phyloP scores from a whole-genome alignment of 2,888 invertebrate species.

The Ophion ventricosus region DNA sequence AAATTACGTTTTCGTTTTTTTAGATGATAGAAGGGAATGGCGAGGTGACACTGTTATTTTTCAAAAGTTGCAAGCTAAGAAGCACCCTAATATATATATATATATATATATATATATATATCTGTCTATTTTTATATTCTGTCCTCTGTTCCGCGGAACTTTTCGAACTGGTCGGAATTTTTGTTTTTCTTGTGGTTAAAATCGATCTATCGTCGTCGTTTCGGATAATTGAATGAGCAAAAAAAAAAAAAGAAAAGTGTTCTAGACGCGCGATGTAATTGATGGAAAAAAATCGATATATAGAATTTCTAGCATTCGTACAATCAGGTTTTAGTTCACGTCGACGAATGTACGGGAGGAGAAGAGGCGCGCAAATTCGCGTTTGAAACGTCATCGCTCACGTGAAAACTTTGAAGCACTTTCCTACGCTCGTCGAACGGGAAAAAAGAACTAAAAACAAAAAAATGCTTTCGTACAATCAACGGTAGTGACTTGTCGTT shows the following conservation, averaged over 20 bases:
- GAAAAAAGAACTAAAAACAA: slow-evolving; percentile 72
- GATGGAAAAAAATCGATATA: slow-evolving; percentile 11
- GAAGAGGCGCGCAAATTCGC: background rate
- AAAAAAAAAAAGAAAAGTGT: slow-evolving; percentile 3
- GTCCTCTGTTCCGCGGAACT: slow-evolving; percentile 7
- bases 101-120: background rate
- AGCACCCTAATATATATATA: too few relatives aligned
- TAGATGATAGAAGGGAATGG: too few relatives aligned
- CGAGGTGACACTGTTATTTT: too few relatives aligned
- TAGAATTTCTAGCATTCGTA: slow-evolving; percentile 61
- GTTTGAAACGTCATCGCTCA: background rate
- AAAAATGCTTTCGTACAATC: slow-evolving; percentile 81
- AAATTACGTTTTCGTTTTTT: too few relatives aligned
- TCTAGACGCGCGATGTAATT: slow-evolving; percentile 15
- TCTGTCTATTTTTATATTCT: slow-evolving; percentile 8
- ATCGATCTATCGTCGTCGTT: background rate
- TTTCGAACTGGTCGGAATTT: background rate
- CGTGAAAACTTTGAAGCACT: slow-evolving; percentile 7
- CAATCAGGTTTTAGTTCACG: slow-evolving; percentile 59
- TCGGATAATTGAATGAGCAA: background rate
- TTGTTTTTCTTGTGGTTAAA: background rate
- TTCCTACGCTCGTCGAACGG: slow-evolving; percentile 30
- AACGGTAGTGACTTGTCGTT: slow-evolving; percentile 76
- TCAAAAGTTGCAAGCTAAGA: too few relatives aligned
- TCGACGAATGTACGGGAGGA: slow-evolving; percentile 30